phyloP scores from a whole-genome alignment of 2,113 vertebrate species.

The Epinephelus lanceolatus region DNA sequence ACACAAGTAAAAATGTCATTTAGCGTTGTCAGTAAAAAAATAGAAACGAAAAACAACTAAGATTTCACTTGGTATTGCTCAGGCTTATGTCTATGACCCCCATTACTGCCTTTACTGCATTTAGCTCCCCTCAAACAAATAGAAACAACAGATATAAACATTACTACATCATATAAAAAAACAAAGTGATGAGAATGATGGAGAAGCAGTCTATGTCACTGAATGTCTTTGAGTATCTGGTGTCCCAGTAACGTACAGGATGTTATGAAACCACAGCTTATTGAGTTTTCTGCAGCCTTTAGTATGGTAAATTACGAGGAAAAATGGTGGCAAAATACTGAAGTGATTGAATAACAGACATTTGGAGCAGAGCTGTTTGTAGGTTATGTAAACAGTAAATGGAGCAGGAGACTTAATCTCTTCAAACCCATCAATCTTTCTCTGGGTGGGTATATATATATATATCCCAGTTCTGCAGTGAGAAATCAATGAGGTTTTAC shows the following conservation, averaged over 20 bases:
- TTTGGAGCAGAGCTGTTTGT: constrained; percentile 24
- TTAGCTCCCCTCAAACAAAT: background rate
- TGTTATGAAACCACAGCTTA: background rate
- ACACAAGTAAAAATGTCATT: background rate
- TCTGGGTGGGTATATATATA: constrained; percentile 36
- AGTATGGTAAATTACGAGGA: background rate
- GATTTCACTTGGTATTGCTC: background rate
- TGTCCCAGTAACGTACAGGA: background rate
- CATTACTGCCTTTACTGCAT: background rate
- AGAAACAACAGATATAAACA: background rate
- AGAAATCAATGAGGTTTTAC: constrained; percentile 35
- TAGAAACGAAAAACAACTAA: background rate
- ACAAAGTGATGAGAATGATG: background rate
- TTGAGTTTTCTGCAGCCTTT: background rate
- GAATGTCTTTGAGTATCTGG: background rate
- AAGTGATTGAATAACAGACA: constrained; percentile 18
- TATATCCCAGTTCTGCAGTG: background rate
- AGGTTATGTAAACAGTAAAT: constrained; percentile 58
- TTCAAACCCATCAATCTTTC: constrained; percentile 57
- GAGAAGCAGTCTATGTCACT: background rate
- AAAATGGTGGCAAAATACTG: constrained; percentile 10
- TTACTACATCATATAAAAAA: background rate
- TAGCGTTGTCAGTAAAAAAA: background rate
- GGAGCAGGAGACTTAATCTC: constrained; percentile 47
- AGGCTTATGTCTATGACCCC: background rate